Evolutionary conservation across 2,113 vertebrate genomes (phyloP), one percentile per base, ranked within the genome.

Genomic region (Lophura nycthemera): DNA sequence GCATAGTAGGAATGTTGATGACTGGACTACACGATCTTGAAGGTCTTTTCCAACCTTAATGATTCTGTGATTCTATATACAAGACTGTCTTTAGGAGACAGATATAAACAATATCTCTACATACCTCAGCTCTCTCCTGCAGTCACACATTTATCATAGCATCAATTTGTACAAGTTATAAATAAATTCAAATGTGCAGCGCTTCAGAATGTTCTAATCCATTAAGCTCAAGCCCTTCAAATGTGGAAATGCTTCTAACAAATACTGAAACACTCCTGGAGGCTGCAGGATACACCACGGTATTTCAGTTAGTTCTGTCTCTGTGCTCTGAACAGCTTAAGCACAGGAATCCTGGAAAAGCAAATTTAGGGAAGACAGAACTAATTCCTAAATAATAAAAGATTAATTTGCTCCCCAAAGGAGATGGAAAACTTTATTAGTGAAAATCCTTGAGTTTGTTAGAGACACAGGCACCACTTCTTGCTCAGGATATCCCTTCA

Each of bases 101-200:
- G 56, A 32, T 57, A 54, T 1, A 77, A 76, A 75, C 90, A 92
- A 81, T 60, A 48, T 34, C 30, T 78, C 65, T 93, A 69, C 47
- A 16, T 64, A 78, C 47, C 70, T 92, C 73, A 78, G 57, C 57
- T 81, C 32, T 92, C 88, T 86, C n/a, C 22, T 65, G 40, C 24
- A 83, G 38, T 63, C 71, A 72, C 25, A 50, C n/a, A 88, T 94
- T 93, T 93, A 80, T 92, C 83, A 80, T 32, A 56, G 15, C 16
- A 85, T 9, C 4, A 45, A 38, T 86, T 86, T 91, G 10, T n/a
- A 90, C 17, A 21, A 92, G 32, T 85, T 92, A 71, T 71, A 89
- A 86, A 94, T 76, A 92, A 93, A 90, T 87, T 7, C 11, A 77
- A 71, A 61, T 0, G 4, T 66, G 25, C 13, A 70, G 25, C 60